These are phyloP conservation scores for Pempheris klunzingeri DNA, from an alignment of 2,797 vertebrate genomes.

Conservation along the genomic window DNA sequence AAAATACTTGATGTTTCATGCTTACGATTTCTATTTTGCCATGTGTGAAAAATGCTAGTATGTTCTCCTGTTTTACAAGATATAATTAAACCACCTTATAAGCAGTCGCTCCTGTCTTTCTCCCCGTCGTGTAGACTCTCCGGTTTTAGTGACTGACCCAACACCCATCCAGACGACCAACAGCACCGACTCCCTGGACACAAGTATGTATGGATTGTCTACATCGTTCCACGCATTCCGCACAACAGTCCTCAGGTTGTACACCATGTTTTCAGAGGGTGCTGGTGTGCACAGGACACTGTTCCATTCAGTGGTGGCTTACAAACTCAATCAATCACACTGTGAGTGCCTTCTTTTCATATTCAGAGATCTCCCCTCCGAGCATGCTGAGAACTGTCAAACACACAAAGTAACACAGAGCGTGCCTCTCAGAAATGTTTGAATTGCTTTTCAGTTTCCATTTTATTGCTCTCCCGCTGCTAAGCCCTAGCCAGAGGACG, in stretches of 20 bases:
- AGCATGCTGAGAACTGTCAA: constrained; percentile 43
- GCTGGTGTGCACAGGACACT: constrained; percentile 3
- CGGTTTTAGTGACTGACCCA: constrained; percentile 68
- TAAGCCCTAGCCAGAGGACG: constrained; percentile 40
- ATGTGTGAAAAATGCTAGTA: not conserved
- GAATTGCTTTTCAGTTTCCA: constrained; percentile 60
- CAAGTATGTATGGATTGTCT: constrained; percentile 80
- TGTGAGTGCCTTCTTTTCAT: constrained; percentile 17
- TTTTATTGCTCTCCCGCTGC: constrained; percentile 64
- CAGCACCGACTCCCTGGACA: constrained; percentile 81
- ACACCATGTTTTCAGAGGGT: not conserved
- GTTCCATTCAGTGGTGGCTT: constrained; percentile 5
- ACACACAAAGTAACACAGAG: constrained; percentile 54
- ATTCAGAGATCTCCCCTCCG: constrained; percentile 40
- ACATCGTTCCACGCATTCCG: not conserved
- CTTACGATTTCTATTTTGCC: not conserved
- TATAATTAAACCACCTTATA: not conserved
- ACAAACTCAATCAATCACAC: not conserved
- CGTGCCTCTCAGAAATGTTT: constrained; percentile 53
- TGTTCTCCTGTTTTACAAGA: not conserved
- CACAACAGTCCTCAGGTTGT: not conserved
- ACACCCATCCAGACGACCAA: constrained; percentile 74
- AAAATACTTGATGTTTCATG: not conserved
- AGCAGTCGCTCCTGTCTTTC: not conserved
- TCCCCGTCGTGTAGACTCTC: constrained; percentile 61